These are phyloP conservation scores for Drosophila arizonae DNA, from an alignment of 1,140 invertebrate species.

Conservation along the genomic window DNA sequence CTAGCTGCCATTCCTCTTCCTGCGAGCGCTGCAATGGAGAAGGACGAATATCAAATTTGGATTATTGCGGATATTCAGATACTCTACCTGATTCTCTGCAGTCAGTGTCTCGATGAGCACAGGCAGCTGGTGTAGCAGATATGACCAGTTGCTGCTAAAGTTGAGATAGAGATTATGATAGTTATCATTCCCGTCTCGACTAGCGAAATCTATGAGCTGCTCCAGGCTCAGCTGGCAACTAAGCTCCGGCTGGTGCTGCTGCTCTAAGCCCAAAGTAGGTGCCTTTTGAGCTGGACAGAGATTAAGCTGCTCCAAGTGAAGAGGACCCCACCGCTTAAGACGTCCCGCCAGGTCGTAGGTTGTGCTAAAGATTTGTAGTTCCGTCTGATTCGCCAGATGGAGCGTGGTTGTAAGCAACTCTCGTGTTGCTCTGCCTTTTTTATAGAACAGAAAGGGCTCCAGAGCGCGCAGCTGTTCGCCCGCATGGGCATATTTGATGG, in stretches of 20 bases:
- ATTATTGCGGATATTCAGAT: background rate
- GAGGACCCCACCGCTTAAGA: conserved; percentile 81
- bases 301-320: conserved; percentile 83
- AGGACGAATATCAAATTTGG: background rate
- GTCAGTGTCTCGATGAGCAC: conserved; percentile 83
- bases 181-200: conserved; percentile 81
- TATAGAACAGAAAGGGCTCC: conserved; percentile 83
- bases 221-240: conserved; percentile 84
- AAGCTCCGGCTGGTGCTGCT: conserved; percentile 56
- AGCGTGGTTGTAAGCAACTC: conserved; percentile 64
- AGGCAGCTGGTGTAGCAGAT: conserved; percentile 85
- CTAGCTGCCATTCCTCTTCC: conserved; percentile 85
- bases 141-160: conserved; percentile 70
- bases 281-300: conserved; percentile 75
- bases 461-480: conserved; percentile 83
- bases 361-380: conserved; percentile 75
- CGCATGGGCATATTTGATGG: conserved; percentile 77
- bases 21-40: conserved; percentile 74
- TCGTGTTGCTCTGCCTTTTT: conserved; percentile 84
- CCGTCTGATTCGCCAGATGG: conserved; percentile 33
- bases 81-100: conserved; percentile 64
- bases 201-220: conserved; percentile 83
- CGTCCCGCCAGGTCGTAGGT: conserved; percentile 66
- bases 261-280: conserved; percentile 25
- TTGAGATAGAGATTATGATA: conserved; percentile 84